phyloP scores from a whole-genome alignment of 2,797 vertebrate species.

The Lophius americanus region DNA sequence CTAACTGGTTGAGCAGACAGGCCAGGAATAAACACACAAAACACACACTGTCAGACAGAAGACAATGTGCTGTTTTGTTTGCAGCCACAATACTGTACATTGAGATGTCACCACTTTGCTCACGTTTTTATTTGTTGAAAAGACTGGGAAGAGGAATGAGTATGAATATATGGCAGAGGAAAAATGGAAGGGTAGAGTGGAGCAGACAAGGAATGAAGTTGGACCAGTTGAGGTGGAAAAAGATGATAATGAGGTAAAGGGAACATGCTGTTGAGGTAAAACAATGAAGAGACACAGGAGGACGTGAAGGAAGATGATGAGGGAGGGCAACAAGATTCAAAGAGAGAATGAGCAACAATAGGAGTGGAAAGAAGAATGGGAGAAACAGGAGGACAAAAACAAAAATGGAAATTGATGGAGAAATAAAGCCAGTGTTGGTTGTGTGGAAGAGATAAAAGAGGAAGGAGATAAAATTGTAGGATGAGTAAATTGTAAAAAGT shows the following conservation, averaged over 20 bases:
- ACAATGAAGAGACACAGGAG: not conserved
- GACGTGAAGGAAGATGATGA: not conserved
- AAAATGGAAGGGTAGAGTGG: not conserved
- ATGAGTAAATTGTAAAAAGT: too few species aligned
- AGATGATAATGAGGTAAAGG: not conserved
- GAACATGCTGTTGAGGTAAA: too few species aligned
- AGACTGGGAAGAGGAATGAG: too few species aligned
- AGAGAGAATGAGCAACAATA: not conserved
- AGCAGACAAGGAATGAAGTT: not conserved
- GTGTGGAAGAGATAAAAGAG: too few species aligned
- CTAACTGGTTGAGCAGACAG: conserved; percentile 1
- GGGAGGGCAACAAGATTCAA: too few species aligned
- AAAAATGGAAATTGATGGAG: too few species aligned
- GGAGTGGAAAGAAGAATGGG: not conserved
- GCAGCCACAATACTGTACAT: too few species aligned
- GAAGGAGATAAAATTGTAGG: too few species aligned
- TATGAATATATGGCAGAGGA: not conserved
- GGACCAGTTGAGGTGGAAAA: too few species aligned
- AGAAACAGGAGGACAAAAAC: not conserved
- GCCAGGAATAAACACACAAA: not conserved
- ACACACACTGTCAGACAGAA: not conserved
- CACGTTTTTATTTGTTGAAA: not conserved
- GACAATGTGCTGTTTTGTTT: too few species aligned
- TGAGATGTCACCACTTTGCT: too few species aligned
- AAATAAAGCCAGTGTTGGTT: too few species aligned